Evolutionary conservation across 2,888 invertebrate genomes (phyloP).

Genomic region (Acleris sparsana): DNA sequence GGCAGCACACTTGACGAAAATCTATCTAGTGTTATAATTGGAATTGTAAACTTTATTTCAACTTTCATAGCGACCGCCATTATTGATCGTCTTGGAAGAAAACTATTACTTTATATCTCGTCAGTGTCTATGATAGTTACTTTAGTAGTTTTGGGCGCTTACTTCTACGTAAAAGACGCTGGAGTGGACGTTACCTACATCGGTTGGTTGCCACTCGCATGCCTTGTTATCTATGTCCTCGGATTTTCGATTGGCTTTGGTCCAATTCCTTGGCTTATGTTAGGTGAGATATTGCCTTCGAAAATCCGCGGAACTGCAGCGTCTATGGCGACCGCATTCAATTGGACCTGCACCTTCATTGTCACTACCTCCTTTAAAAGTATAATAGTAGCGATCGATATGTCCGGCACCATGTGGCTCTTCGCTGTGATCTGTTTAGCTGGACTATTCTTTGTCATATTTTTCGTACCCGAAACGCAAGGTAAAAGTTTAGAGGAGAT

Average conservation of each 20-base stretch:
- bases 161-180: constrained; percentile 88
- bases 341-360: constrained; percentile 95
- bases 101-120: constrained; percentile 93
- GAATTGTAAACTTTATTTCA: constrained; percentile 93
- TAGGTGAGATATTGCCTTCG: constrained; percentile 95
- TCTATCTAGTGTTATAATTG: constrained; percentile 92
- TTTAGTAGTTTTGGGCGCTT: constrained; percentile 87
- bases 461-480: constrained; percentile 95
- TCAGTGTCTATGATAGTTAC: constrained; percentile 90
- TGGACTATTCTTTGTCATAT: constrained; percentile 90
- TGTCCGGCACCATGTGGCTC: constrained; percentile 90
- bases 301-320: constrained; percentile 95
- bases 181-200: constrained; percentile 79
- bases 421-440: constrained; percentile 89
- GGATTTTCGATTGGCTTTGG: constrained; percentile 94
- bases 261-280: constrained; percentile 95
- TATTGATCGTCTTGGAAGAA: constrained; percentile 95
- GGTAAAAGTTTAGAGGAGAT: constrained; percentile 97
- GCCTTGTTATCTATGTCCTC: constrained; percentile 92
- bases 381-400: constrained; percentile 85
- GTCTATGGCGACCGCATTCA: constrained; percentile 93
- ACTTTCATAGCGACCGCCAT: constrained; percentile 93
- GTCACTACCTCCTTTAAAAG: constrained; percentile 94
- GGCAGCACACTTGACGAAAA: constrained; percentile 91
- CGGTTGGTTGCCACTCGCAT: constrained; percentile 91